Evolutionary conservation across 2,113 vertebrate species (phyloP).

Genomic region (Fukomys damarensis): DNA sequence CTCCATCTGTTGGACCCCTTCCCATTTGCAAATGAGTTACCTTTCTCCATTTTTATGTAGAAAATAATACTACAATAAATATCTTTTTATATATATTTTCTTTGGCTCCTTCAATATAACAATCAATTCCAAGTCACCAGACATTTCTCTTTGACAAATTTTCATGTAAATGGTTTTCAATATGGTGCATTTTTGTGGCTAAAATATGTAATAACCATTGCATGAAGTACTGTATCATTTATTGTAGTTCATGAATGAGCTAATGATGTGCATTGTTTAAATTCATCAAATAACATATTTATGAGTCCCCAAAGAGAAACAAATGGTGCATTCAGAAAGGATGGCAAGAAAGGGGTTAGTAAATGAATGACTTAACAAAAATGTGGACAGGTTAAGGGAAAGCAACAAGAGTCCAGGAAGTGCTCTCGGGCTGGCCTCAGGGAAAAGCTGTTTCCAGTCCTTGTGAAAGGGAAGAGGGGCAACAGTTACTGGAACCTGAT

Average conservation of each 20-base stretch:
- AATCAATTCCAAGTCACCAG: not conserved
- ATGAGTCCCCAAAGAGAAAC: not conserved
- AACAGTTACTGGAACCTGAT: not conserved
- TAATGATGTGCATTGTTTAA: not conserved
- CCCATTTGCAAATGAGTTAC: not conserved
- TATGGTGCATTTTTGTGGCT: not conserved
- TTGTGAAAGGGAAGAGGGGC: not conserved
- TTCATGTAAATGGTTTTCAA: not conserved
- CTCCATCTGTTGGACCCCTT: not conserved
- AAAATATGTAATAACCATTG: not conserved
- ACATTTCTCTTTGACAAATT: not conserved
- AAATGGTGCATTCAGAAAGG: not conserved
- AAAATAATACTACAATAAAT: not conserved
- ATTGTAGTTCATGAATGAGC: not conserved
- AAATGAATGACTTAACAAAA: not conserved
- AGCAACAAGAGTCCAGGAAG: not conserved
- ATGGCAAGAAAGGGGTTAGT: not conserved
- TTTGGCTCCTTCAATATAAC: not conserved
- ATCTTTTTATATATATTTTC: not conserved
- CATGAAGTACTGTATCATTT: not conserved
- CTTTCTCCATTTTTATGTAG: not conserved
- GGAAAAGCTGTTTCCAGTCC: not conserved
- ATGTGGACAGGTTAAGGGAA: not conserved
- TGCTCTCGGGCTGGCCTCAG: not conserved
- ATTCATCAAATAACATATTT: not conserved